A percentile compares a stretch with the other conserved stretches of the same genome.
Evolutionary conservation across 2,888 invertebrate species (phyloP).

Genomic region (Apomyelois bistriatella): DNA sequence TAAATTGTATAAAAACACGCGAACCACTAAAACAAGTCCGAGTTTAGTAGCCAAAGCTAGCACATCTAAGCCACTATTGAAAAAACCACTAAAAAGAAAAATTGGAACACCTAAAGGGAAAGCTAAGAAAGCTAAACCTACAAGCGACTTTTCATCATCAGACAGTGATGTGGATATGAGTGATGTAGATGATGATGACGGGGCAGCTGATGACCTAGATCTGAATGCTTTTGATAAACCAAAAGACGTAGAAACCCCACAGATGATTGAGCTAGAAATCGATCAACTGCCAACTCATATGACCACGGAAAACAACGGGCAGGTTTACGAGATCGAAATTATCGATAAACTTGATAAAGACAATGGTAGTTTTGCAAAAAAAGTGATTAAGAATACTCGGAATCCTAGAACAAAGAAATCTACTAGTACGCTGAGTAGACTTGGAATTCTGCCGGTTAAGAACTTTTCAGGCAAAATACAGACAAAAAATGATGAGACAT

Average conservation of each 20-base stretch:
- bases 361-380: not conserved
- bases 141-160: not conserved
- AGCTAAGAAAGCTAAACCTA: not conserved
- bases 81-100: not conserved
- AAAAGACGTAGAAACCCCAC: not conserved
- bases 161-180: not conserved
- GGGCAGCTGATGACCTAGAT: not conserved
- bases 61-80: not conserved
- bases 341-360: slow-evolving; percentile 26
- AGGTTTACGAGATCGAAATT: slow-evolving; percentile 35
- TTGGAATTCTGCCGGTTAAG: not conserved
- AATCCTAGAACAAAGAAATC: not conserved
- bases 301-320: slow-evolving; percentile 23
- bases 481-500: too few species aligned
- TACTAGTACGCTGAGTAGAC: not conserved
- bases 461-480: too few species aligned
- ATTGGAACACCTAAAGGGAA: not conserved
- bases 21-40: too few species aligned
- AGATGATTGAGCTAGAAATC: slow-evolving; percentile 22
- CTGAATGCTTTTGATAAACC: not conserved
- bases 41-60: not conserved
- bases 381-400: not conserved
- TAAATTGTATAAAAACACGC: not conserved
- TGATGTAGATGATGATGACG: not conserved
- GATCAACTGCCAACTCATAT: slow-evolving; percentile 28